Evolutionary conservation across 2,888 invertebrate genomes (phyloP).

Genomic region (Scelioninae gen. 2): DNA sequence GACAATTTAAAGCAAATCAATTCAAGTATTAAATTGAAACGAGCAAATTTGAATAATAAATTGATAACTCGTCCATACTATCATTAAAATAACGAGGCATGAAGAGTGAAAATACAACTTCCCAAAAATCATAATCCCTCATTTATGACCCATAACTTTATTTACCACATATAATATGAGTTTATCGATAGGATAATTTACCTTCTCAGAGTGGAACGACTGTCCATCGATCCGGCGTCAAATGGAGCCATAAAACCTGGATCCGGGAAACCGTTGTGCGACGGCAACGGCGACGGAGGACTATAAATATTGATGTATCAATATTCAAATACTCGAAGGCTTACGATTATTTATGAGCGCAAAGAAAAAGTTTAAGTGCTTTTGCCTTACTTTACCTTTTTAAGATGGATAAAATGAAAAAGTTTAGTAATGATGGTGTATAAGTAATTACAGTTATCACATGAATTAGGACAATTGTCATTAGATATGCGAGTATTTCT

Average conservation of each 20-base stretch:
- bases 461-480: neutral
- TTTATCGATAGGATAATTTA: constrained; percentile 61
- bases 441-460: neutral
- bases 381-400: constrained; percentile 34
- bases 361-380: neutral
- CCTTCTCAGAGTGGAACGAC: constrained; percentile 80
- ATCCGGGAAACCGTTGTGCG: constrained; percentile 95
- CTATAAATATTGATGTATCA: constrained; percentile 75
- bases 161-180: constrained; percentile 43
- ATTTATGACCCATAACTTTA: constrained; percentile 28
- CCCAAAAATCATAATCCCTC: constrained; percentile 29
- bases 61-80: neutral
- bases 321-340: constrained; percentile 33
- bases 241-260: constrained; percentile 80
- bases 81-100: neutral
- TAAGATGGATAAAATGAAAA: neutral
- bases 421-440: constrained; percentile 13
- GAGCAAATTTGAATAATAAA: neutral
- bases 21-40: no score
- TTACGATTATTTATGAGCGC: constrained; percentile 28
- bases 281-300: constrained; percentile 94
- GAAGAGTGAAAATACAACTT: constrained; percentile 8
- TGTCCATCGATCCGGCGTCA: constrained; percentile 86
- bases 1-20: no score
- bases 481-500: neutral